Conservation (phyloP, 2,888 invertebrate genomes). For the Trichopria drosophilae region DNA sequence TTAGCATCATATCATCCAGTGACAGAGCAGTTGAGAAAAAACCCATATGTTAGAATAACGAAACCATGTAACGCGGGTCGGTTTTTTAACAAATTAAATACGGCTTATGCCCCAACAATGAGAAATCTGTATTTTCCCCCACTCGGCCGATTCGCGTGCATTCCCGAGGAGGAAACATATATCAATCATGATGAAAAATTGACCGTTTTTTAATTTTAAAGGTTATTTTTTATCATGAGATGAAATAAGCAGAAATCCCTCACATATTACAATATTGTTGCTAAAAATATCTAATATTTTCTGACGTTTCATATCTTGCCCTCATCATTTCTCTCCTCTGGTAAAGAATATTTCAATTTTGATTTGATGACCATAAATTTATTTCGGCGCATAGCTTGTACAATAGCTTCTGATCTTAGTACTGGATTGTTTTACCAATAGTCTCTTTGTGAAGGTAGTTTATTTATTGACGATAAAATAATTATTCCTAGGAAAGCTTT, state of each 20-base stretch:
- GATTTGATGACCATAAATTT: constrained; percentile 21
- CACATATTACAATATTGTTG: constrained; percentile 17
- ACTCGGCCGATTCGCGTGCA: no score
- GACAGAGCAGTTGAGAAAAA: constrained; percentile 12
- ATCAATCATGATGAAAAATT: no score
- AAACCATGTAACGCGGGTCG: no score
- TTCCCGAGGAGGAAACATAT: no score
- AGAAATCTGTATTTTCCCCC: no score
- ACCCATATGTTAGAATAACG: no score
- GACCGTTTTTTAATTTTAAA: no score
- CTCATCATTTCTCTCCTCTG: constrained; percentile 2
- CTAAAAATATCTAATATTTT: constrained; percentile 4
- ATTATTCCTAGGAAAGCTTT: constrained; percentile 9
- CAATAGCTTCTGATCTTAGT: constrained; percentile 12
- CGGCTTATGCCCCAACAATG: no score
- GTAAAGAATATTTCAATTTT: constrained; percentile 8
- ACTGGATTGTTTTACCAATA: constrained; percentile 6
- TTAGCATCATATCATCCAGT: constrained; percentile 12
- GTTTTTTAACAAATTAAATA: no score
- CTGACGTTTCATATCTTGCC: constrained; percentile 15
- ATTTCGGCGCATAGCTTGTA: constrained; percentile 11
- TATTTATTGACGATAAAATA: constrained; percentile 1
- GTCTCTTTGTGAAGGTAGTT: not conserved
- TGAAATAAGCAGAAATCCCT: no score
- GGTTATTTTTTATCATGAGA: no score